Conservation (phyloP, 2,113 vertebrate species). For the Eretmochelys imbricata region DNA sequence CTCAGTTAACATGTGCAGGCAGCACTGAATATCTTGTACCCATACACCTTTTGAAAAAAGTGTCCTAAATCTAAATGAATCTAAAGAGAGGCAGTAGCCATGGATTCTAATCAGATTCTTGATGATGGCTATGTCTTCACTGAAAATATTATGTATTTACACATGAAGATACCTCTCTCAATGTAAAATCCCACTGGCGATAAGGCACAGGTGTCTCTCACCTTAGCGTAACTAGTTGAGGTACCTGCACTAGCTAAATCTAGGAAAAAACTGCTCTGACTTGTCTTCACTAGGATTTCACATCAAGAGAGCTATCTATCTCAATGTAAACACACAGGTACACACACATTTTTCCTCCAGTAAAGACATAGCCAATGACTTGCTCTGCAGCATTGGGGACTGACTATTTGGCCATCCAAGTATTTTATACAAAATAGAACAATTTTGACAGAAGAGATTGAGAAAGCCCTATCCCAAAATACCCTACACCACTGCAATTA, state of each 20-base stretch:
- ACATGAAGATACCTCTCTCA: not conserved
- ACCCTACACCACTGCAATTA: not conserved
- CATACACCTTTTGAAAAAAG: not conserved
- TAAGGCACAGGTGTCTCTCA: not conserved
- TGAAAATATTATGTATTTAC: not conserved
- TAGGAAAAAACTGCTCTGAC: not conserved
- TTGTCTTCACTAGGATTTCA: not conserved
- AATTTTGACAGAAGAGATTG: not conserved
- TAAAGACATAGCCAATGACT: not conserved
- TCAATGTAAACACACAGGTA: not conserved
- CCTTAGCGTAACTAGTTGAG: not conserved
- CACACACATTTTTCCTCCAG: not conserved
- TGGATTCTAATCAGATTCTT: fast-evolving
- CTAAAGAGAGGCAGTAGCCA: not conserved
- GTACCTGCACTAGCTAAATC: not conserved
- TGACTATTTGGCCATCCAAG: not conserved
- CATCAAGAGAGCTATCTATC: fast-evolving
- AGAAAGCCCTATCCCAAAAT: not conserved
- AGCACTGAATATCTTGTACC: not conserved
- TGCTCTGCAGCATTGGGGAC: not conserved
- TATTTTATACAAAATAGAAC: not conserved
- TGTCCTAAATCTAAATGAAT: not conserved
- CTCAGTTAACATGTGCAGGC: not conserved
- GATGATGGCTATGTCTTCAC: fast-evolving
- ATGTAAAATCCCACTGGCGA: not conserved